Conservation (phyloP, 1,140 invertebrate genomes). For the Notospermus geniculatus region DNA sequence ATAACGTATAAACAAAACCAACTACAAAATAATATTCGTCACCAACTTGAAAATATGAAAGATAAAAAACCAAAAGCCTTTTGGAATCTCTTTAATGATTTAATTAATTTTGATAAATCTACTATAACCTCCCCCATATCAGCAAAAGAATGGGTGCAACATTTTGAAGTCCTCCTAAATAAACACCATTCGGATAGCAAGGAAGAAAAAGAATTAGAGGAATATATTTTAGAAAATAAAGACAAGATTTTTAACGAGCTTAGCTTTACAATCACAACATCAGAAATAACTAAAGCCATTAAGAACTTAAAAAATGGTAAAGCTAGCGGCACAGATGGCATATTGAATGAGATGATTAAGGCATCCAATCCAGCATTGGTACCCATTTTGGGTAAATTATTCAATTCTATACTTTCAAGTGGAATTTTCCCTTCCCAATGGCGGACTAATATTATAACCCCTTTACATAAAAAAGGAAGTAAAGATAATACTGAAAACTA, state of each 20-base stretch:
- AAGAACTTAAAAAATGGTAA: not conserved
- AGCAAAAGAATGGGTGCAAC: too few species aligned
- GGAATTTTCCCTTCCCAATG: not conserved
- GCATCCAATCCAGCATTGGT: not conserved
- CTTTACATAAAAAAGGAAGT: slow-evolving; percentile 1
- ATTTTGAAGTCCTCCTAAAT: too few species aligned
- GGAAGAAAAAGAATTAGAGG: too few species aligned
- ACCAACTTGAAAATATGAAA: too few species aligned
- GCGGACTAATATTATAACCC: not conserved
- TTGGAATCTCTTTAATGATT: too few species aligned
- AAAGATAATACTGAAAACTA: not conserved
- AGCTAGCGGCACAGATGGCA: not conserved
- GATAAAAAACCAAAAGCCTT: too few species aligned
- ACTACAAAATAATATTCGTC: too few species aligned
- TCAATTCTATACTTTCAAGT: not conserved
- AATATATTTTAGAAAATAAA: not conserved
- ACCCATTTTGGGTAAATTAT: not conserved
- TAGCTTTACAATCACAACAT: not conserved
- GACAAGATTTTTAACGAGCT: slow-evolving; percentile 8
- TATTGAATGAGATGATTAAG: slow-evolving; percentile 8
- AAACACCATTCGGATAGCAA: too few species aligned
- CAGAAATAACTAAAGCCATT: not conserved
- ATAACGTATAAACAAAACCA: too few species aligned
- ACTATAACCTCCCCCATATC: too few species aligned
- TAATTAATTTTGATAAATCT: too few species aligned